Base-by-base conservation (phyloP, 2,797 vertebrate genomes). In the Botia kubotai region DNA sequence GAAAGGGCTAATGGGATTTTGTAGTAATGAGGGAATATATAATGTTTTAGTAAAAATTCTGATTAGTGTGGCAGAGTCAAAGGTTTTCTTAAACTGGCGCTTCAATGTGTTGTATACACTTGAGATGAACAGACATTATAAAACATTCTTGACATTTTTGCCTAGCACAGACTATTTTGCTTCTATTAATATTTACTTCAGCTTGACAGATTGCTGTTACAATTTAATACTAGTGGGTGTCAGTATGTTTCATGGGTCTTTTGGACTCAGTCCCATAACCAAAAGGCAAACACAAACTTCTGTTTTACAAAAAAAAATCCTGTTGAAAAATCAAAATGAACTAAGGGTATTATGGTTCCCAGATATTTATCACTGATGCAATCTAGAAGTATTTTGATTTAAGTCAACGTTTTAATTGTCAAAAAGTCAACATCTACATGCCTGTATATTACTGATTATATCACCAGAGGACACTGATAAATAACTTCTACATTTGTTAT, bases 211-310 rank as follows among this genome's bases (percentile, higher is more conserved):
- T 46, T 46, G 43, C 43, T 11, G 8, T 46, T 62, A 26, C 67
- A 36, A 62, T 60, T 10, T 52, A 62, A 52, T 71, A 52, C 17
- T 21, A 23, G n/a, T 21, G 36, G 48, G 52, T 48, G 19, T 21
- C 52, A 33, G 16, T 48, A 33, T 43, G 36, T 58, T 77, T 77
- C 13, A 68, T 48, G 50, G 63, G 19, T 19, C 7, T 50, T 69
- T 75, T 76, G 62, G 74, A 66, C n/a, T 36, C 58, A 16, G 29
- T 76, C 62, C 43, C 74, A 66, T 48, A 66, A 69, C 63, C 36
- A 58, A 63, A 63, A 43, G 68, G 53, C 55, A 79, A 58, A 78
- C 43, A 26, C 23, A 68, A 55, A 78, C 14, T 53, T 79, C 17
- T 13, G 17, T 63, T 26, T 46, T 8, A 46, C 43, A 46, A 46